Evolutionary conservation across 2,797 vertebrate genomes (phyloP), one percentile per base, ranked within the genome.

Genomic region (Eidolon dupreanum): DNA sequence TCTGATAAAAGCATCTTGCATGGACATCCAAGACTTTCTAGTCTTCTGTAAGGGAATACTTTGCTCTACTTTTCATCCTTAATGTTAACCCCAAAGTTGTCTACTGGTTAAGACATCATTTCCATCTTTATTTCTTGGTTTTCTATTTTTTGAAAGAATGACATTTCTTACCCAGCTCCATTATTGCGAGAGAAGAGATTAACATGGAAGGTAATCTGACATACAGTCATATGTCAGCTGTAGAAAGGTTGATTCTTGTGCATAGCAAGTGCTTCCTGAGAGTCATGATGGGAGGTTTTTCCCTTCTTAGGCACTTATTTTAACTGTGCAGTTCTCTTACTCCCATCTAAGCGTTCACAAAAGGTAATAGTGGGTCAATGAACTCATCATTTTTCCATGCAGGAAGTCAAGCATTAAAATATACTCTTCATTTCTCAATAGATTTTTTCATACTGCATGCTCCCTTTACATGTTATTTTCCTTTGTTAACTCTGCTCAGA

Each of bases 1-100:
- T 96, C 97, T 90, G 82, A 88, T 95, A 66, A 95, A 96, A 97
- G 87, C 59, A 63, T 85, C 53, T 63, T 93, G 33, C 90, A 24
- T 6, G 38, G 95, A 77, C 90, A 88, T 68, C 41, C 63, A 82
- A 78, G 91, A 73, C 55, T 85, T 59, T 77, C 31, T 73, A 10
- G 65, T 57, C 68, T 77, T 95, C 93, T 86, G 16, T 43, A 90
- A 89, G 66, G 33, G 22, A 95, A 65, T 53, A 15, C 13, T 65
- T 66, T 59, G 12, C 33, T 53, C 70, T 90, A 66, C 71, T 53
- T 87, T 83, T 94, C 15, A 78, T 22, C 55, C 68, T 43, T 84
- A 73, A 55, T 17, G 15, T 75, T 93, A 78, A 90, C 20, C 33
- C 71, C 91, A 33, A 74, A 41, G 61, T 71, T 70, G 17, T 26